phyloP scores from a whole-genome alignment of 2,113 vertebrate species.

The Artemisiospiza belli region DNA sequence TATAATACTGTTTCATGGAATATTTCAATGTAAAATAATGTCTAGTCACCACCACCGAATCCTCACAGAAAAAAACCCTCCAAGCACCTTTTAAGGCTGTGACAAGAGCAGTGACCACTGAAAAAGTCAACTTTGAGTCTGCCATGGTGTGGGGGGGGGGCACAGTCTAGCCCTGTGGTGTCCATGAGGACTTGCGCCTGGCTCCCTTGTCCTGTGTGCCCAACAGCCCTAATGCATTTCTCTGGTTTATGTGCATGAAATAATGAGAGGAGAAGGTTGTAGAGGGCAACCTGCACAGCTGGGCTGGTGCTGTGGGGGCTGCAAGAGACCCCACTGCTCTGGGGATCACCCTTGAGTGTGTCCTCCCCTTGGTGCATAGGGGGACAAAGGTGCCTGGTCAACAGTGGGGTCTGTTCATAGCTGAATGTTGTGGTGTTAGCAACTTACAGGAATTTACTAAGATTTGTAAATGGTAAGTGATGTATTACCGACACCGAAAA shows the following conservation, averaged over 20 bases:
- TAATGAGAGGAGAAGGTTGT: fast-evolving
- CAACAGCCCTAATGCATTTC: fast-evolving
- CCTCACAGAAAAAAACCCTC: not conserved
- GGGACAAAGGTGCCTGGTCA: fast-evolving
- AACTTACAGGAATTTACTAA: not conserved
- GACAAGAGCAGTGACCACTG: not conserved
- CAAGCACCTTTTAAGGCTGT: not conserved
- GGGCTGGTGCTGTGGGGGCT: not conserved
- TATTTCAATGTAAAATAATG: not conserved
- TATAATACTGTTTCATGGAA: not conserved
- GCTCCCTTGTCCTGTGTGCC: fast-evolving
- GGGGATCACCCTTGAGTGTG: not conserved
- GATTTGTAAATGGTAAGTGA: not conserved
- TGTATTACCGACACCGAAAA: fast-evolving
- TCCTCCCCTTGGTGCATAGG: fast-evolving
- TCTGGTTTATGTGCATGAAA: not conserved
- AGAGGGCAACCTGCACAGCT: not conserved
- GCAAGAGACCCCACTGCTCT: not conserved
- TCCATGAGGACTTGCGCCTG: not conserved
- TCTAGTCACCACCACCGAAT: not conserved
- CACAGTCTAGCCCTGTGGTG: fast-evolving
- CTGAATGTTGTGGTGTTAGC: not conserved
- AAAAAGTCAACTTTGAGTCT: not conserved
- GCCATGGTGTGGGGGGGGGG: not conserved
- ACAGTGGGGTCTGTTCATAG: not conserved